Conservation (phyloP, 1,140 invertebrate species). For the Mylabris phalerata region DNA sequence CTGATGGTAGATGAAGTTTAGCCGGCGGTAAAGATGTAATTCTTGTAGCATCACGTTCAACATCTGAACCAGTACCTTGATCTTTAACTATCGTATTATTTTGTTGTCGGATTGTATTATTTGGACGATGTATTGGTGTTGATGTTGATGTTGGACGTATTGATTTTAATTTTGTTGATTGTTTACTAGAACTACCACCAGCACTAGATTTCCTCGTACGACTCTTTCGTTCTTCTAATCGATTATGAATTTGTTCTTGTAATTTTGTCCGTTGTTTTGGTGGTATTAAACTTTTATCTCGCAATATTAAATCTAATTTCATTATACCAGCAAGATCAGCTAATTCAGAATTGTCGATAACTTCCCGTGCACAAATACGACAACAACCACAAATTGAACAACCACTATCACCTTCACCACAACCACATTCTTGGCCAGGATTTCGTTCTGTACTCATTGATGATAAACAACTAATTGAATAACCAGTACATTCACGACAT, state of each 20-base stretch:
- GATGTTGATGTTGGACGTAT: slow-evolving; percentile 21
- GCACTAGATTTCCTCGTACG: slow-evolving; percentile 44
- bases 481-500: slow-evolving; percentile 92
- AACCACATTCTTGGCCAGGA: slow-evolving; percentile 87
- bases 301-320: slow-evolving; percentile 49
- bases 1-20: slow-evolving; percentile 59
- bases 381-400: slow-evolving; percentile 91
- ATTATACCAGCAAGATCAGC: slow-evolving; percentile 51
- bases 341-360: slow-evolving; percentile 47
- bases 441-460: slow-evolving; percentile 69
- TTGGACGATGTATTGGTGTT: slow-evolving; percentile 28
- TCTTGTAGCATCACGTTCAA: slow-evolving; percentile 55
- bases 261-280: slow-evolving; percentile 49
- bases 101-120: slow-evolving; percentile 23
- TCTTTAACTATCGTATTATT: slow-evolving; percentile 42
- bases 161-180: slow-evolving; percentile 33
- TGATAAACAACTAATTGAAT: slow-evolving; percentile 77
- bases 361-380: slow-evolving; percentile 72
- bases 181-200: slow-evolving; percentile 32
- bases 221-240: slow-evolving; percentile 52
- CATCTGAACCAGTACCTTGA: slow-evolving; percentile 48
- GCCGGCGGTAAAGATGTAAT: slow-evolving; percentile 75
- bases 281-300: slow-evolving; percentile 40
- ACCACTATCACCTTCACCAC: slow-evolving; percentile 90
- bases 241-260: slow-evolving; percentile 50